Base-by-base conservation (phyloP, 2,113 vertebrate species). In the Myxocyprinus asiaticus region DNA sequence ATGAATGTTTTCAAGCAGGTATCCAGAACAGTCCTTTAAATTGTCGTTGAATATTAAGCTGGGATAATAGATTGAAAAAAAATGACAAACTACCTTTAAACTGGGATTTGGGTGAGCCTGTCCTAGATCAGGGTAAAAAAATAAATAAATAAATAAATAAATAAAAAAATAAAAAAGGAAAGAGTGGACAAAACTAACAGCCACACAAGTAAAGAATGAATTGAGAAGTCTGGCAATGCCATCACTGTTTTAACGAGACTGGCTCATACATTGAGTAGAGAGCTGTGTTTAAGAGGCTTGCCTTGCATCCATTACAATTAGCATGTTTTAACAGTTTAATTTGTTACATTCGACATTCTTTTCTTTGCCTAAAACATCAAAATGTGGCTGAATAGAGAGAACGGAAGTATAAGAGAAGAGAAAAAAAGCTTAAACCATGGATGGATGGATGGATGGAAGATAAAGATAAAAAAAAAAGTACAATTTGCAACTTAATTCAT, bases 241-340 rank as follows among this genome's bases (percentile, higher is more conserved):
- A 55, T 83, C 80, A 15, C 68, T 42, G 68, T 84, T 85, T 87
- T 87, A 81, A 86, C 61, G 67, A 81, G 73, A 66, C 77, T 81
- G 45, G 59, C 66, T 83, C 74, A 76, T 83, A 78, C 85, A 63
- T 61, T 56, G 76, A 70, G 72, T 81, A 66, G 73, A 79, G 45
- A 61, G 79, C 83, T 81, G 71, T 48, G 85, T 86, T 83, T 80
- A 78, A 76, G 44, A 86, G 22, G 77, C 66, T 67, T 53, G 73
- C 80, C 79, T 77, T 68, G 74, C 65, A 78, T 48, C 66, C 42
- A 55, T 76, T 58, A 59, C 45, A n/a, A 59, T 59, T 9, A 63
- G 53, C 12, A 77, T 22, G 70, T 61, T 45, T 17, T 42, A 72
- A 70, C 51, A 56, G n/a, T 17, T 69, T 42, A 6, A 9, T 70